Evolutionary conservation across 2,797 vertebrate genomes (phyloP), one percentile per base, ranked within the genome.

Genomic region (Muraenolepis orangiensis): DNA sequence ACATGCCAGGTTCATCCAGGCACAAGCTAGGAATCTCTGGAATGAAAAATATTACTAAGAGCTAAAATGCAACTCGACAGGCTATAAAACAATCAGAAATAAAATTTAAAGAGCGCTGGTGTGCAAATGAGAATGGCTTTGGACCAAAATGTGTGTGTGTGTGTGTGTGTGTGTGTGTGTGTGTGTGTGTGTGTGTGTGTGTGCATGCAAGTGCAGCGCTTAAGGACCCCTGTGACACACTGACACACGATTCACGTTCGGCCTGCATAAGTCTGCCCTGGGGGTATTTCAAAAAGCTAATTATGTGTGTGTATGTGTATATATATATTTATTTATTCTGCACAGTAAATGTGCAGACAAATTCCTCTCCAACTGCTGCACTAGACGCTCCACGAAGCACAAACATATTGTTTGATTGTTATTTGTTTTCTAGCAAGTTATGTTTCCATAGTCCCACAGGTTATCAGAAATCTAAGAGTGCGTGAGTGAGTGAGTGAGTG

Each of bases 161-260:
- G 69, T 28, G 69, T 42, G 69, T 28, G 69, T 70, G 69, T 42
- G 69, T 28, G 36, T 70, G 69, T 70, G 40, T 46, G 1, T 38
- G 73, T 74, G 28, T 68, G 67, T 34, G 73, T 31, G 30, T 30
- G 71, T 71, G 71, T 64, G 72, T 66, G 57, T 38, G 72, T 66
- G 57, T 72, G 30, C 51, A n/a, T n/a, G n/a, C n/a, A n/a, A n/a
- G n/a, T n/a, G n/a, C n/a, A n/a, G n/a, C n/a, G n/a, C n/a, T n/a
- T n/a, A n/a, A n/a, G n/a, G n/a, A n/a, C n/a, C n/a, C n/a, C n/a
- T n/a, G n/a, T n/a, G n/a, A n/a, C n/a, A n/a, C n/a, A n/a, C n/a
- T n/a, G n/a, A n/a, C n/a, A n/a, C n/a, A n/a, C n/a, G n/a, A n/a
- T n/a, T n/a, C n/a, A n/a, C n/a, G n/a, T n/a, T n/a, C n/a, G n/a